phyloP scores from a whole-genome alignment of 1,140 invertebrate species.

The Diorhabda carinulata region DNA sequence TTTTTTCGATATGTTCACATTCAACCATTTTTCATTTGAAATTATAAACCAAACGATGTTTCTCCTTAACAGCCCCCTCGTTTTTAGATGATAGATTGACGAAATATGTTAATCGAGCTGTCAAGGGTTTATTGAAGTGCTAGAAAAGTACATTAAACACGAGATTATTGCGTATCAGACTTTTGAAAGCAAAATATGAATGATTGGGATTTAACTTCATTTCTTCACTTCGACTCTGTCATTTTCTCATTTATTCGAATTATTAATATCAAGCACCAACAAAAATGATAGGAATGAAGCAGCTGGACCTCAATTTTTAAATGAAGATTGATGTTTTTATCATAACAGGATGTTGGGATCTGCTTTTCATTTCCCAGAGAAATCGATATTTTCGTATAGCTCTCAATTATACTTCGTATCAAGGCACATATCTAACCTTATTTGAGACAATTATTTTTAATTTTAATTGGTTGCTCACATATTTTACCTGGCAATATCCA shows the following conservation, averaged over 20 bases:
- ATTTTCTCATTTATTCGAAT: not conserved
- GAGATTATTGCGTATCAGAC: constrained; percentile 9
- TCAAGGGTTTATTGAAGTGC: constrained; percentile 14
- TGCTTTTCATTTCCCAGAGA: too few relatives aligned
- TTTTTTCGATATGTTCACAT: too few relatives aligned
- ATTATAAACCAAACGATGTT: not conserved
- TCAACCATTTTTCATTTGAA: not conserved
- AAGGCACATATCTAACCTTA: too few relatives aligned
- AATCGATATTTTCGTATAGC: too few relatives aligned
- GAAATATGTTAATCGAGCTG: constrained; percentile 14
- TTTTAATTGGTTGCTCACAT: too few relatives aligned
- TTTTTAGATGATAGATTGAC: constrained; percentile 13
- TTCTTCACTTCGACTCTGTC: not conserved
- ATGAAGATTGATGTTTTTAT: not conserved
- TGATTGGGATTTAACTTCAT: not conserved
- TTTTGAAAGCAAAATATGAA: not conserved
- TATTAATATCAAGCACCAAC: not conserved
- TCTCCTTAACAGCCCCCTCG: not conserved
- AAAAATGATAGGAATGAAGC: not conserved
- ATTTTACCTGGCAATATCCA: not conserved
- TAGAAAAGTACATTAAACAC: constrained; percentile 13
- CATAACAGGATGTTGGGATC: too few relatives aligned
- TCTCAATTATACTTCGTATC: too few relatives aligned
- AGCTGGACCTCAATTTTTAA: not conserved
- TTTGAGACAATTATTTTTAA: too few relatives aligned